Percentiles rank a stretch among this genome's conserved stretches.
Conservation (phyloP, 2,888 invertebrate genomes). For the Hydraecia micacea region DNA sequence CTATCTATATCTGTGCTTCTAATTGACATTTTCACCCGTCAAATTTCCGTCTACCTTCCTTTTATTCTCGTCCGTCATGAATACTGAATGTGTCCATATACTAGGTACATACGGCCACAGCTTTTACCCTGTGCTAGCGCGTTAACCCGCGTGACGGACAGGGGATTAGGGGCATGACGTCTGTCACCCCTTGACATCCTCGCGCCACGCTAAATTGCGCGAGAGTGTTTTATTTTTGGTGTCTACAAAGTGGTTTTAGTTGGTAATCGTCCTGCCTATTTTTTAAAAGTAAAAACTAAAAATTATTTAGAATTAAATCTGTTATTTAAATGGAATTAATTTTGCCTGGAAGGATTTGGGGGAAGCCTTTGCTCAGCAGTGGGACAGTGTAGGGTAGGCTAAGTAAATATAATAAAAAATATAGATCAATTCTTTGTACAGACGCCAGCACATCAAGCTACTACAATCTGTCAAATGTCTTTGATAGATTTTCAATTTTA, state of each 20-base stretch:
- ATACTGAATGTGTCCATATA: constrained; percentile 31
- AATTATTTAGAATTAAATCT: too few species aligned
- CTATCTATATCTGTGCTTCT: too few species aligned
- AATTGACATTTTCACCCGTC: constrained; percentile 12
- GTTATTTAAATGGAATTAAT: too few species aligned
- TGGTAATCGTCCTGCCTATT: background rate
- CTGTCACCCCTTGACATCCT: constrained; percentile 48
- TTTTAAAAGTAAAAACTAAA: background rate
- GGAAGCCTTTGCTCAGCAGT: too few species aligned
- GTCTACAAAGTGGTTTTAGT: constrained; percentile 19
- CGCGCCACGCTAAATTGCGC: constrained; percentile 43
- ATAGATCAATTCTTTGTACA: too few species aligned
- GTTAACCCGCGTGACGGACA: constrained; percentile 48
- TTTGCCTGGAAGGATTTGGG: too few species aligned
- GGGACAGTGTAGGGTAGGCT: too few species aligned
- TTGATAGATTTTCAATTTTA: too few species aligned
- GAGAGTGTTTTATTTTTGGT: constrained; percentile 55
- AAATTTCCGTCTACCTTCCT: constrained; percentile 6
- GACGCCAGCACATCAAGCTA: too few species aligned
- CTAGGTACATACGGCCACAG: constrained; percentile 19
- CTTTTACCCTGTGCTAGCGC: constrained; percentile 42
- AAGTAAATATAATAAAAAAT: too few species aligned
- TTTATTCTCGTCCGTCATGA: constrained; percentile 31
- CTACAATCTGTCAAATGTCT: too few species aligned
- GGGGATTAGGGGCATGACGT: constrained; percentile 61